Evolutionary conservation across 2,888 invertebrate species (phyloP).

Genomic region (Amphipyra tragopoginis): DNA sequence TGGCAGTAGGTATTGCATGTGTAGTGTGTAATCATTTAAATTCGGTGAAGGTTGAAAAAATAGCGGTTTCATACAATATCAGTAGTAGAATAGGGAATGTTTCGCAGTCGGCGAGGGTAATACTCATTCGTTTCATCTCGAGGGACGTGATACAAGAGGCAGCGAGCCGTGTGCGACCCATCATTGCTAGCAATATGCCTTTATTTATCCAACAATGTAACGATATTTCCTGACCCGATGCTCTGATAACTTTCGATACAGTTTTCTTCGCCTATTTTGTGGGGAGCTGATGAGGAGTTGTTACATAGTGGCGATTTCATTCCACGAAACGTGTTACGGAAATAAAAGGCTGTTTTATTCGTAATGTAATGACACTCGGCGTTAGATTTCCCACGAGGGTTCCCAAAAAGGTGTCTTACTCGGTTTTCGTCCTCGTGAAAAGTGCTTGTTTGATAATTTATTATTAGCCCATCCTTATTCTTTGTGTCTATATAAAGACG

Average conservation of each 20-base stretch:
- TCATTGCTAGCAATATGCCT: conserved; percentile 78
- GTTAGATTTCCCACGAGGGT: conserved; percentile 59
- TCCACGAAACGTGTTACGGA: conserved; percentile 65
- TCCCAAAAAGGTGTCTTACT: conserved; percentile 49
- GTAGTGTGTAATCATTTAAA: conserved; percentile 41
- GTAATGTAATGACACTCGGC: conserved; percentile 62
- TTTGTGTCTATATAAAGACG: conserved; percentile 24
- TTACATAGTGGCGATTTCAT: conserved; percentile 65
- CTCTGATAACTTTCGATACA: conserved; percentile 75
- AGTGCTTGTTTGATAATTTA: conserved; percentile 46
- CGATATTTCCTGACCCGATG: conserved; percentile 74
- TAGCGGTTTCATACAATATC: conserved; percentile 56
- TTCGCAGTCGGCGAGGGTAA: conserved; percentile 74
- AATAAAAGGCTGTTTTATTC: conserved; percentile 65
- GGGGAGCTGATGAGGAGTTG: conserved; percentile 64
- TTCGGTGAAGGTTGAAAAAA: conserved; percentile 51
- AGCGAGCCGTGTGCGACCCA: conserved; percentile 68
- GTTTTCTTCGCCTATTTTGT: conserved; percentile 64
- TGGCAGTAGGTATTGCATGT: conserved; percentile 1
- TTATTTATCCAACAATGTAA: conserved; percentile 80
- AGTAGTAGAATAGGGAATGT: conserved; percentile 61
- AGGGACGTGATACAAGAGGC: conserved; percentile 75
- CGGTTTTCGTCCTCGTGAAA: conserved; percentile 48
- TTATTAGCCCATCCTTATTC: conserved; percentile 40
- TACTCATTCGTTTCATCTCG: conserved; percentile 78